These are phyloP conservation scores for Macrostomum lignano DNA, from an alignment of 1,140 invertebrate species.

Conservation along the genomic window DNA sequence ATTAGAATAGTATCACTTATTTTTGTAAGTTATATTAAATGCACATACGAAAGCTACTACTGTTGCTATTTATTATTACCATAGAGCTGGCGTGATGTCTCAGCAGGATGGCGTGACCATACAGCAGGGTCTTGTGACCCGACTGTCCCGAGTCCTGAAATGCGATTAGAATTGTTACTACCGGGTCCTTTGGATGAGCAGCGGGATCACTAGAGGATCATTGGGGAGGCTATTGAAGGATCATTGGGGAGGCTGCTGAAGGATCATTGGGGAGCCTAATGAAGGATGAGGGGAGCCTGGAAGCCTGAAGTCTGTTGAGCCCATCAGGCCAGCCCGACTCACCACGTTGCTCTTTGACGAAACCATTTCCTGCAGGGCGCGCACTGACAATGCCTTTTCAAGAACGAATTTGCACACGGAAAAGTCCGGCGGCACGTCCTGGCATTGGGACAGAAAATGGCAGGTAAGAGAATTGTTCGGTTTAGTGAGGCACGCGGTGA, in stretches of 20 bases:
- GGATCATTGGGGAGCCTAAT: too few species aligned
- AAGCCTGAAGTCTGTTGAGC: background rate
- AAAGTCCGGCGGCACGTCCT: constrained; percentile 85
- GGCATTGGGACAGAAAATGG: constrained; percentile 15
- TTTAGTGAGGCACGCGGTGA: background rate
- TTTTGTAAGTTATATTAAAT: too few species aligned
- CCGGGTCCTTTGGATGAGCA: background rate
- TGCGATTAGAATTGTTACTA: background rate
- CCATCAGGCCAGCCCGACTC: background rate
- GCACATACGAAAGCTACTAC: too few species aligned
- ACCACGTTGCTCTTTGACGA: constrained; percentile 15
- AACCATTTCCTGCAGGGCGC: constrained; percentile 79
- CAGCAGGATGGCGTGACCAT: constrained; percentile 89
- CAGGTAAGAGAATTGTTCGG: background rate
- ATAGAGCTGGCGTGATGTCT: constrained; percentile 93
- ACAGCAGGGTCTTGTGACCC: constrained; percentile 80
- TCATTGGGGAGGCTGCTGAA: too few species aligned
- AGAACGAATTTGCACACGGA: constrained; percentile 94
- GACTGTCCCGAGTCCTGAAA: constrained; percentile 65
- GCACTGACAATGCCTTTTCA: constrained; percentile 88
- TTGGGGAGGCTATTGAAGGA: too few species aligned
- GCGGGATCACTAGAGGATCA: background rate
- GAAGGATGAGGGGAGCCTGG: too few species aligned
- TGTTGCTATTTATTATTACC: too few species aligned
- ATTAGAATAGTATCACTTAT: constrained; percentile 7